Evolutionary conservation across 2,888 invertebrate genomes (phyloP), one percentile per base, ranked within the genome.

Genomic region (Dendrolimus pini): DNA sequence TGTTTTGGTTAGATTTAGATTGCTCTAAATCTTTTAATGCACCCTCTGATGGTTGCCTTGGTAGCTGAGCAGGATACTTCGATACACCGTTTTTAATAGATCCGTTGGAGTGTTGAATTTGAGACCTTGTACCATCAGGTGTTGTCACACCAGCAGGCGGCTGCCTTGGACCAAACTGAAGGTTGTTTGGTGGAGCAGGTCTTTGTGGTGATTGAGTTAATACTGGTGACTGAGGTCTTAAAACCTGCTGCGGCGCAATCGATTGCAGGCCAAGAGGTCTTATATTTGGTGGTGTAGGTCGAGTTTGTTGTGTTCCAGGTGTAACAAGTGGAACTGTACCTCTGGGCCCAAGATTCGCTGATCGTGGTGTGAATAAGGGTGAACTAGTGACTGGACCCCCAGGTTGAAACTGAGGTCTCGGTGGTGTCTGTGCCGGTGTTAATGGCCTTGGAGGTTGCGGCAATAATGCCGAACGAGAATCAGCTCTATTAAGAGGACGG

Each of bases 101-200:
- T 12, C 82, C 85, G 83, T 82, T 85, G 7, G 75, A 61, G 62
- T 81, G 80, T 59, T 77, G 74, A 61, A 71, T 60, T 59, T 75
- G 82, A 14, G 78, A 77, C 59, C 79, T 81, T 7, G 65, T 58
- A 54, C 79, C 78, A 65, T 90, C 89, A 7, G 90, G 89, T 60
- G 89, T 89, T 1, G 77, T 75, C 12, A 74, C 78, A 58, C 74
- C 72, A 2, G 47, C 12, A 47, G 47, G 47, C 12, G 47, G 47
- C 47, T 47, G 47, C 47, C 47, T 47, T 10, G 47, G 47, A 7
- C 47, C 76, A 72, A 59, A 80, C 71, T 59, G 77, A 78, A 12
- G 85, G 85, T 63, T 89, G 90, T 82, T 89, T 53, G 92, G 92
- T 56, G 87, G 86, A 63, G 85, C 84, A 66, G 85, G 84, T 67